These are phyloP conservation scores for Augochlorella aurata DNA, from an alignment of 2,888 invertebrate species.

Conservation along the genomic window DNA sequence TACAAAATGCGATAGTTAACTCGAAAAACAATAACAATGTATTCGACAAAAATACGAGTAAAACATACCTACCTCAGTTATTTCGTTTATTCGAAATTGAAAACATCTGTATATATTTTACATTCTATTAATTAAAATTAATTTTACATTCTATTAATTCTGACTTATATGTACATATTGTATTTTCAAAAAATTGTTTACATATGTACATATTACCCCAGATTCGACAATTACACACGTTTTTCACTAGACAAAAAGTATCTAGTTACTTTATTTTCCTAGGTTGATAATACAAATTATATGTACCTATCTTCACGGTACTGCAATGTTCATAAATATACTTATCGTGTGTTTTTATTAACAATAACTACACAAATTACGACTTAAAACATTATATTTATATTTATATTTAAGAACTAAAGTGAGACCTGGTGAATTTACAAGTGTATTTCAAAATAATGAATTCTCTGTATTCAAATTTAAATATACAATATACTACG, in stretches of 20 bases:
- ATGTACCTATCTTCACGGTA: neutral
- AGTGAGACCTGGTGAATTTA: neutral
- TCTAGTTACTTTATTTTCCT: conserved; percentile 1
- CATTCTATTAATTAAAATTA: neutral
- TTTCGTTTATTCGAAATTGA: neutral
- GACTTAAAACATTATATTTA: neutral
- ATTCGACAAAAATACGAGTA: neutral
- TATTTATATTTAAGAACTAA: neutral
- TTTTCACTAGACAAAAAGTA: neutral
- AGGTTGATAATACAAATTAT: neutral
- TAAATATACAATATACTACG: neutral
- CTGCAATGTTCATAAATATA: neutral
- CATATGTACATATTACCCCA: neutral
- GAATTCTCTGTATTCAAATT: neutral
- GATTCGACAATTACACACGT: no score
- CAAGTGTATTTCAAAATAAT: neutral
- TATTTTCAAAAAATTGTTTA: no score
- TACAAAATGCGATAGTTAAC: neutral
- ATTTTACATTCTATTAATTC: neutral
- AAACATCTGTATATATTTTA: neutral
- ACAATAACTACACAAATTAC: neutral
- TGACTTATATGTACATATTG: neutral
- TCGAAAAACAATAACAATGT: neutral
- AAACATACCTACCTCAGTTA: neutral
- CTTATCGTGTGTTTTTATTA: neutral